phyloP scores from a whole-genome alignment of 1,140 invertebrate species.

The Coenobita brevimanus region DNA sequence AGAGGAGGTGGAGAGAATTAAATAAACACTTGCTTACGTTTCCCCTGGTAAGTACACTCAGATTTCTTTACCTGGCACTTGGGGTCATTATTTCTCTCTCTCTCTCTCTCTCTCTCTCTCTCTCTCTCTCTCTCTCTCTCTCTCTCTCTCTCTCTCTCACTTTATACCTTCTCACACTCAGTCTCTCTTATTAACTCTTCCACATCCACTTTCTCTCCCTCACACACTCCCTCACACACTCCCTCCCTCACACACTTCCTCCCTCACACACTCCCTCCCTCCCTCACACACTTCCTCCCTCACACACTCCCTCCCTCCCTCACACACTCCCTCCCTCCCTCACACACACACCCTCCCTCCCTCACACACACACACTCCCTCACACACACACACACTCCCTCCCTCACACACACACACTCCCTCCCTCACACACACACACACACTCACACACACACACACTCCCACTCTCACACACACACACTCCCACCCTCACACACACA shows the following conservation, averaged over 20 bases:
- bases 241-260: not conserved
- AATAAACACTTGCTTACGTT: too few relatives aligned
- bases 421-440: too few relatives aligned
- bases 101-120: constrained; percentile 42
- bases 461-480: too few relatives aligned
- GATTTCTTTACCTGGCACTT: not conserved
- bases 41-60: not conserved
- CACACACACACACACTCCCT: too few relatives aligned
- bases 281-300: constrained; percentile 29
- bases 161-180: not conserved
- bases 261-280: not conserved
- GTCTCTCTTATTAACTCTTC: not conserved
- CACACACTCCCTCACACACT: not conserved
- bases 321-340: too few relatives aligned
- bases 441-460: too few relatives aligned
- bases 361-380: too few relatives aligned
- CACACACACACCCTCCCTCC: too few relatives aligned
- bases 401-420: too few relatives aligned
- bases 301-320: not conserved
- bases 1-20: constrained; percentile 7
- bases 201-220: not conserved
- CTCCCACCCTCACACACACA: too few relatives aligned
- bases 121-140: constrained; percentile 44
- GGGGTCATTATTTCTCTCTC: not conserved
- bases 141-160: not conserved